Percentiles rank a stretch among this genome's conserved stretches.
These are phyloP conservation scores for Drosophila tanythrix DNA, from an alignment of 2,888 invertebrate species.

Conservation along the genomic window DNA sequence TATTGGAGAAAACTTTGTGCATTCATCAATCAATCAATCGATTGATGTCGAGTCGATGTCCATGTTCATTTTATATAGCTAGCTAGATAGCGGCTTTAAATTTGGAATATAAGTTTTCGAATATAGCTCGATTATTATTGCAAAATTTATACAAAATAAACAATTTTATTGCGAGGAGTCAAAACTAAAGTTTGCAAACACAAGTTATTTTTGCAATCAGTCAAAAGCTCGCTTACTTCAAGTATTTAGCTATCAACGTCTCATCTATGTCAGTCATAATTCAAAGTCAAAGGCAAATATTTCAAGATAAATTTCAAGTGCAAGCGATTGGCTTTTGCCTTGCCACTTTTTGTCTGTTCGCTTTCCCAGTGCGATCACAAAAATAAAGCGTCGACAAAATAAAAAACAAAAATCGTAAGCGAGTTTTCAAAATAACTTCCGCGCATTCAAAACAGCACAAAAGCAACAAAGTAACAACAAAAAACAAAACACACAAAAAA, in stretches of 20 bases:
- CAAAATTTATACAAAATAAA: too few species aligned
- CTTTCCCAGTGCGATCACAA: constrained; percentile 21
- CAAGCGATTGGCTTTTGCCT: constrained; percentile 23
- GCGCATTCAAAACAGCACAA: constrained; percentile 43
- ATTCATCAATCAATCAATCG: background rate
- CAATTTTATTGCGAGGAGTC: too few species aligned
- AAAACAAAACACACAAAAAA: constrained; percentile 8
- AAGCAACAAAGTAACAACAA: constrained; percentile 2
- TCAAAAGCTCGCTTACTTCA: background rate
- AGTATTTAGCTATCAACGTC: background rate
- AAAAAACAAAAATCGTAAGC: constrained; percentile 40
- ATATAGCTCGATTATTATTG: background rate
- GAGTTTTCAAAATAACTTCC: constrained; percentile 64
- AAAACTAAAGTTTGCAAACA: background rate
- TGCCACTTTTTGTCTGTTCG: constrained; percentile 34
- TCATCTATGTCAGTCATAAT: background rate
- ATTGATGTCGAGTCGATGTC: background rate
- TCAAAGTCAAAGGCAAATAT: constrained; percentile 3
- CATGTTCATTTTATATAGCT: background rate
- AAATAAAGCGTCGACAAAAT: constrained; percentile 9
- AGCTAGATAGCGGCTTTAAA: background rate
- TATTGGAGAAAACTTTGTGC: background rate
- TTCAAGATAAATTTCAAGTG: constrained; percentile 6
- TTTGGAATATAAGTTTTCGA: background rate
- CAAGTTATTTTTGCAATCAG: background rate